Evolutionary conservation across 2,888 invertebrate genomes (phyloP), one percentile per base, ranked within the genome.

Genomic region (Stenichneumon culpator): DNA sequence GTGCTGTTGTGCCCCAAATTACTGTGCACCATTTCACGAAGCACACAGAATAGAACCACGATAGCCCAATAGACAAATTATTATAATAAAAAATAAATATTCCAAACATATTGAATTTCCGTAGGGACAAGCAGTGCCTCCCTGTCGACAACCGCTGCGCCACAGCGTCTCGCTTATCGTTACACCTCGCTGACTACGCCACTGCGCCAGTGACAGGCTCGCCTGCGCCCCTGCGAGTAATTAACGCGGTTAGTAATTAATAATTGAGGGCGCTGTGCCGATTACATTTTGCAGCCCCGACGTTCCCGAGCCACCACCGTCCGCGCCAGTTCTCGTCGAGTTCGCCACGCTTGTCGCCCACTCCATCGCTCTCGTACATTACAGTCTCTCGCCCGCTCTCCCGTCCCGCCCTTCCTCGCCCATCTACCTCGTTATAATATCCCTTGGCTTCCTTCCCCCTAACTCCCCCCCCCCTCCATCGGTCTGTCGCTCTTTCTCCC

Each of bases 241-340:
- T 93, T 93, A 93, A 93, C 92, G 92, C 89, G 92, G 92, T 92
- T 92, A 92, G 90, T 90, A 89, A 92, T 93, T 93, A 93, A 93
- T 93, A 93, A 93, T 93, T 93, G 91, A 93, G 91, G 88, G 89
- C 89, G 90, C 90, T 89, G 91, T 91, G 92, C 91, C 93, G 93
- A 93, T 93, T 93, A 93, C 92, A 93, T 93, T 93, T 92, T 90
- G 89, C 92, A 91, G 89, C 89, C 89, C 89, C 89, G 88, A 89
- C 89, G 86, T 83, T 69, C 60, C 54, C 69, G 67, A 63, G n/a
- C 70, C 70, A 19, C 68, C 54, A 70, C 19, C 67, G 36, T 82
- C 74, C 50, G 47, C 72, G 44, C 69, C 16, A 63, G 63, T 11
- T 36, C 44, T 47, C 69, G 63, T 67, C 63, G 47, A 47, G 52